phyloP scores from a whole-genome alignment of 2,113 vertebrate species.

The Paradoxurus hermaphroditus region DNA sequence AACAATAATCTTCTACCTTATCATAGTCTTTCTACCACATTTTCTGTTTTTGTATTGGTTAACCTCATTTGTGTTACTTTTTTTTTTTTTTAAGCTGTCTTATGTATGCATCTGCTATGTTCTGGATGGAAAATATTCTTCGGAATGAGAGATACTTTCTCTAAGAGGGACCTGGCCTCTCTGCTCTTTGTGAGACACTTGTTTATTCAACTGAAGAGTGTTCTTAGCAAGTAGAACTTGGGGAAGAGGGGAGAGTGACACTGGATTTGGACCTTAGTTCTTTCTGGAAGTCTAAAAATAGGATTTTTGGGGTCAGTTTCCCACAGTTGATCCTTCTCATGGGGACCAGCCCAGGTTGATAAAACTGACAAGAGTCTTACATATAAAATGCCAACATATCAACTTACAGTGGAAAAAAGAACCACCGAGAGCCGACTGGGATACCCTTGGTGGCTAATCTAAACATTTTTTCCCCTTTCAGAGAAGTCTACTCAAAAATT shows the following conservation, averaged over 20 bases:
- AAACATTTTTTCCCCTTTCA: neutral
- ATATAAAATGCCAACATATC: neutral
- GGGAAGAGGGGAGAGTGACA: neutral
- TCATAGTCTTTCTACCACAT: neutral
- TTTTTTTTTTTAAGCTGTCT: neutral
- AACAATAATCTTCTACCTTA: neutral
- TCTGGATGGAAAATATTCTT: neutral
- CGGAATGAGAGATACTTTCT: neutral
- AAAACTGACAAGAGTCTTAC: neutral
- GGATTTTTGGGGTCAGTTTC: neutral
- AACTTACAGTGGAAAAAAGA: neutral
- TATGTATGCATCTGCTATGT: neutral
- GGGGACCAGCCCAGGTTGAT: neutral
- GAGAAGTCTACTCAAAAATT: neutral
- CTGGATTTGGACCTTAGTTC: neutral
- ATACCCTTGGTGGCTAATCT: neutral
- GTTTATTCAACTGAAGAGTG: neutral
- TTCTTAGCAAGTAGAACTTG: neutral
- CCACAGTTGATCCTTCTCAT: neutral
- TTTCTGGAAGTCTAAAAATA: constrained; percentile 23
- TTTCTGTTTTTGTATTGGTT: neutral
- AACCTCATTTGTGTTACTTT: neutral
- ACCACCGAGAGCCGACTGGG: neutral
- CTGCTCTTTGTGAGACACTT: neutral
- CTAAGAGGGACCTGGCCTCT: neutral